A percentile compares a stretch with the other conserved stretches of the same genome.
phyloP scores from a whole-genome alignment of 2,797 vertebrate species.

The Kryptopterus vitreolus region DNA sequence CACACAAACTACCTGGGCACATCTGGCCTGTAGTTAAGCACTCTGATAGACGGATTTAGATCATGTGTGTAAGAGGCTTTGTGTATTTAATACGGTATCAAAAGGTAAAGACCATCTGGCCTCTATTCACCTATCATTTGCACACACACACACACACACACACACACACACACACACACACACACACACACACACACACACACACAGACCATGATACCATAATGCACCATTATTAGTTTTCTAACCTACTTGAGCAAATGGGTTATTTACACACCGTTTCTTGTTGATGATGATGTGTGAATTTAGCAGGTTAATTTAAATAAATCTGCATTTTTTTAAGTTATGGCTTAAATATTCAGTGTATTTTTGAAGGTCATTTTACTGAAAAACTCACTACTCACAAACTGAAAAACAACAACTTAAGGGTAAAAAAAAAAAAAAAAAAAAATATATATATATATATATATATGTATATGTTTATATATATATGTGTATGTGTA shows the following conservation, averaged over 20 bases:
- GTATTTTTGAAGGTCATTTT: neutral
- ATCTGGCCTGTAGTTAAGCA: slow-evolving; percentile 69
- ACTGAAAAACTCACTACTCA: no score
- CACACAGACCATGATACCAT: neutral
- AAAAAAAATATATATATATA: no score
- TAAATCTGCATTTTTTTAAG: neutral
- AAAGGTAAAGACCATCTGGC: slow-evolving; percentile 75
- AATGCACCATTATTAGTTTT: neutral
- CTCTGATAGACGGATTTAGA: slow-evolving; percentile 70
- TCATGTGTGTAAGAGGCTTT: slow-evolving; percentile 77
- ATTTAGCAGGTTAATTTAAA: neutral
- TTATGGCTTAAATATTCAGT: neutral
- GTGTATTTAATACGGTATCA: slow-evolving; percentile 73
- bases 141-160: slow-evolving; percentile 25
- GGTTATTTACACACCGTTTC: neutral
- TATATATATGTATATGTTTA: no score
- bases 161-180: slow-evolving; percentile 12
- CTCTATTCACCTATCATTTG: slow-evolving; percentile 64
- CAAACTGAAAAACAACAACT: no score
- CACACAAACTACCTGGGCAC: slow-evolving; percentile 70
- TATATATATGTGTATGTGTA: no score
- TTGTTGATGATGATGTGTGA: neutral
- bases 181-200: slow-evolving; percentile 35
- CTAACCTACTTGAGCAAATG: slow-evolving; percentile 8
- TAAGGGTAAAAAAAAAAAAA: no score